Percentiles rank a stretch among this genome's conserved stretches.
phyloP scores from a whole-genome alignment of 1,140 invertebrate species.

The Drosophila saltans region DNA sequence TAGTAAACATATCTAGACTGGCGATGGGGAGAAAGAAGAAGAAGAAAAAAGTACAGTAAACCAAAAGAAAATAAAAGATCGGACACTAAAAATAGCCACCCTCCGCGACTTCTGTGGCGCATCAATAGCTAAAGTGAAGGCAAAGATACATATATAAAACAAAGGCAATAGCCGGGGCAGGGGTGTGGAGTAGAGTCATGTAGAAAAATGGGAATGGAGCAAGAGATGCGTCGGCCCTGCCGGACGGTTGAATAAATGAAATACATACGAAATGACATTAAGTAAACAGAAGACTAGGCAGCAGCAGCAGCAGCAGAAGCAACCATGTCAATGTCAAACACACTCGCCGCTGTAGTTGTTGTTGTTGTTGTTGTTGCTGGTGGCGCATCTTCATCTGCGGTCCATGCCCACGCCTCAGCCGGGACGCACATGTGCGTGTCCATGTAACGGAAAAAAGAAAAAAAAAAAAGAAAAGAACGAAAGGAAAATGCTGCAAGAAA shows the following conservation, averaged over 20 bases:
- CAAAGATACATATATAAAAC: not conserved
- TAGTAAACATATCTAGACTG: not conserved
- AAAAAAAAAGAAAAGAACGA: slow-evolving; percentile 2
- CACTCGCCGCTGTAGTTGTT: slow-evolving; percentile 53
- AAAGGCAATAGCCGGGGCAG: not conserved
- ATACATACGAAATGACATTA: slow-evolving; percentile 70
- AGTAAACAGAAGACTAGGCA: slow-evolving; percentile 61
- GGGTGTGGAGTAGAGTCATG: too few species aligned
- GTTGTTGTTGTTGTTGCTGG: slow-evolving; percentile 4
- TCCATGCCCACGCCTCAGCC: slow-evolving; percentile 9
- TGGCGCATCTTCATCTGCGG: slow-evolving; percentile 23
- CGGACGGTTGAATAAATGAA: slow-evolving; percentile 71
- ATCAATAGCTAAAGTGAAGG: slow-evolving; percentile 49
- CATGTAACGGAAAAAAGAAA: slow-evolving; percentile 56
- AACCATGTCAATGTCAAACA: slow-evolving; percentile 78
- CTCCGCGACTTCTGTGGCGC: slow-evolving; percentile 68
- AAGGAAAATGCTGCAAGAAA: slow-evolving; percentile 19
- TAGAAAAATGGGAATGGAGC: not conserved
- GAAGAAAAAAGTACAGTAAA: slow-evolving; percentile 62
- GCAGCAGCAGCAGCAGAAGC: slow-evolving; percentile 21
- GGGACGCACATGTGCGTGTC: slow-evolving; percentile 53
- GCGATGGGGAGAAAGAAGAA: not conserved
- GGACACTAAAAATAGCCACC: slow-evolving; percentile 79
- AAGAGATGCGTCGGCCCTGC: slow-evolving; percentile 17
- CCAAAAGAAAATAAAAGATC: slow-evolving; percentile 53